A percentile compares a stretch with the other conserved stretches of the same genome.
Conservation (phyloP, 2,888 invertebrate genomes). For the Drosophila anceps region DNA sequence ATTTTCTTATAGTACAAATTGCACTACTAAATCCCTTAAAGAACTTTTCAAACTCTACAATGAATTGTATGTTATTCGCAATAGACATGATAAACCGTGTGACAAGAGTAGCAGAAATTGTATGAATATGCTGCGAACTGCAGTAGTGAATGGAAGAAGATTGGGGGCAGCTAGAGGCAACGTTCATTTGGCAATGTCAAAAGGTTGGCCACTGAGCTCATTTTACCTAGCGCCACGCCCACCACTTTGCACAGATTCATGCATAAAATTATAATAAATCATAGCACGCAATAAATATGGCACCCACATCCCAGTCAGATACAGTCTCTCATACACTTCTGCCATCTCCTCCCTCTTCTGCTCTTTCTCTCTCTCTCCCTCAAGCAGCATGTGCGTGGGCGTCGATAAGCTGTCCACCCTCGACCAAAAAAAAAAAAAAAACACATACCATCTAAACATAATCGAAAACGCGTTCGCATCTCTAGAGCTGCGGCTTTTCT, state of each 20-base stretch:
- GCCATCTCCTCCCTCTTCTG: not conserved
- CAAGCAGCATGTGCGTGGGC: constrained; percentile 61
- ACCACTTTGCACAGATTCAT: constrained; percentile 69
- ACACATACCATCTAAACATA: constrained; percentile 71
- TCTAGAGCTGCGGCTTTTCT: constrained; percentile 43
- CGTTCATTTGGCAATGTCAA: constrained; percentile 54
- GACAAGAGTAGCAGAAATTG: constrained; percentile 25
- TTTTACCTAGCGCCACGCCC: constrained; percentile 59
- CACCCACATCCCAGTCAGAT: constrained; percentile 49
- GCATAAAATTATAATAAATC: constrained; percentile 80
- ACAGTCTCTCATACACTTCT: constrained; percentile 10
- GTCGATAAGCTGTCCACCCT: constrained; percentile 72
- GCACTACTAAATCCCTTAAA: no score
- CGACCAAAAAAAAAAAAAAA: not conserved
- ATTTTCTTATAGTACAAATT: no score
- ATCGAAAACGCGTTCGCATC: constrained; percentile 74
- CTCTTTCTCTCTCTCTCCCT: not conserved
- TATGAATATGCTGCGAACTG: constrained; percentile 22
- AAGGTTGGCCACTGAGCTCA: constrained; percentile 56
- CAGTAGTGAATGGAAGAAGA: not conserved
- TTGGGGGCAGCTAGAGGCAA: not conserved
- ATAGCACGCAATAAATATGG: constrained; percentile 76
- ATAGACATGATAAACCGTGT: constrained; percentile 10
- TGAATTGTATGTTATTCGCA: not conserved
- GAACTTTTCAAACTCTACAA: not conserved